These are phyloP conservation scores for pig (Sus scrofa) DNA, from an alignment of 2,113 vertebrate genomes.

Conservation along the genomic window DNA sequence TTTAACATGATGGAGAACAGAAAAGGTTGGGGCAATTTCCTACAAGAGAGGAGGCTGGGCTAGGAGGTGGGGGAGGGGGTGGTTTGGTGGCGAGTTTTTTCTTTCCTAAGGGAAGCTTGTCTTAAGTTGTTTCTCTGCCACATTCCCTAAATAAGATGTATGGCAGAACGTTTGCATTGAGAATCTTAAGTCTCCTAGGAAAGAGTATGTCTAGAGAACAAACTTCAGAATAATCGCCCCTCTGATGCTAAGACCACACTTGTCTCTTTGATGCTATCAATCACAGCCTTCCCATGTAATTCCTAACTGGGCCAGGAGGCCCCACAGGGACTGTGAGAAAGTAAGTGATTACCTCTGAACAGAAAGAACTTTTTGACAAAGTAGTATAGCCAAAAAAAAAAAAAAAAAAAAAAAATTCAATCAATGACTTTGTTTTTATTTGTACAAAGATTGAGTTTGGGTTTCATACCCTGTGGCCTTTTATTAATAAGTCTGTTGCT, in stretches of 20 bases:
- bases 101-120: neutral
- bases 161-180: conserved; percentile 34
- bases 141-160: conserved; percentile 51
- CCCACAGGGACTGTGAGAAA: conserved; percentile 41
- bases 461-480: neutral
- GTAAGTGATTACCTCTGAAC: neutral
- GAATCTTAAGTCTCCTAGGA: conserved; percentile 38
- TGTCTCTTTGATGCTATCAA: neutral
- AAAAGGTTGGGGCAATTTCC: neutral
- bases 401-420: conserved; percentile 4
- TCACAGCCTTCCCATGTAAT: neutral
- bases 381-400: neutral
- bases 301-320: neutral
- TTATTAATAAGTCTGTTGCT: conserved; percentile 20
- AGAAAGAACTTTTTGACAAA: conserved; percentile 3
- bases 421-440: conserved; percentile 17
- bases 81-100: neutral
- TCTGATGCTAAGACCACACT: neutral
- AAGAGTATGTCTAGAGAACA: conserved; percentile 23
- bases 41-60: neutral
- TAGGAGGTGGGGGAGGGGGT: neutral
- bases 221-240: neutral
- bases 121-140: conserved; percentile 45
- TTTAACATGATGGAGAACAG: conserved; percentile 18
- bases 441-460: neutral